A percentile compares a stretch with the other conserved stretches of the same genome.
Conservation (phyloP, 2,888 invertebrate genomes). For the Parnassius glacialis region DNA sequence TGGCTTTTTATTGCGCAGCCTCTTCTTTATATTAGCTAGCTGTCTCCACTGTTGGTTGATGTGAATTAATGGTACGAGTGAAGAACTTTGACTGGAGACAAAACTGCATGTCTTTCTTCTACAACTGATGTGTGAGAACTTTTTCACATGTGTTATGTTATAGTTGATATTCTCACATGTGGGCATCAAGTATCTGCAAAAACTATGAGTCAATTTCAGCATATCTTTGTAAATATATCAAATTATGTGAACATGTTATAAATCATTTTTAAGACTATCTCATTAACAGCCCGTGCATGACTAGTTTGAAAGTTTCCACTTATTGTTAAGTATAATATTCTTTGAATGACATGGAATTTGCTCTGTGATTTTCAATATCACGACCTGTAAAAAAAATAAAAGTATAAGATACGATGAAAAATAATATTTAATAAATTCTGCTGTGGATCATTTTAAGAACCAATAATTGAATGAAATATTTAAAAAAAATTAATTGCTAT, state of each 20-base stretch:
- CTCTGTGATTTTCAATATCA: constrained; percentile 49
- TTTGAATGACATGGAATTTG: constrained; percentile 63
- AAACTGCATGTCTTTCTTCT: constrained; percentile 51
- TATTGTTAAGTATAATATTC: constrained; percentile 26
- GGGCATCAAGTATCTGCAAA: constrained; percentile 68
- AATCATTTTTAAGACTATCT: constrained; percentile 43
- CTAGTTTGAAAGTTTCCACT: constrained; percentile 34
- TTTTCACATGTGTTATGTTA: constrained; percentile 52
- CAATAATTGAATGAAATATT: no score
- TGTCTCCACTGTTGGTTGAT: constrained; percentile 41
- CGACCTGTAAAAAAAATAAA: constrained; percentile 56
- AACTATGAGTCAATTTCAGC: constrained; percentile 74
- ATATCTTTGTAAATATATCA: constrained; percentile 58
- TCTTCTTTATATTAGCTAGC: constrained; percentile 48
- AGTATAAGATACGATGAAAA: no score
- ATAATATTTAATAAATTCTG: no score
- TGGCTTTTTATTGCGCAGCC: constrained; percentile 44
- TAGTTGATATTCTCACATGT: constrained; percentile 52
- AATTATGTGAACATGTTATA: constrained; percentile 38
- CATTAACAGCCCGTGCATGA: constrained; percentile 38
- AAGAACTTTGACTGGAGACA: constrained; percentile 36
- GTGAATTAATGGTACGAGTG: constrained; percentile 35
- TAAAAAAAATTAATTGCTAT: no score
- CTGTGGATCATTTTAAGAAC: no score
- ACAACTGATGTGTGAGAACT: constrained; percentile 49